Percentiles rank a stretch among this genome's conserved stretches.
Evolutionary conservation across 2,888 invertebrate species (phyloP).

Genomic region (Stenchaetothrips biformis): DNA sequence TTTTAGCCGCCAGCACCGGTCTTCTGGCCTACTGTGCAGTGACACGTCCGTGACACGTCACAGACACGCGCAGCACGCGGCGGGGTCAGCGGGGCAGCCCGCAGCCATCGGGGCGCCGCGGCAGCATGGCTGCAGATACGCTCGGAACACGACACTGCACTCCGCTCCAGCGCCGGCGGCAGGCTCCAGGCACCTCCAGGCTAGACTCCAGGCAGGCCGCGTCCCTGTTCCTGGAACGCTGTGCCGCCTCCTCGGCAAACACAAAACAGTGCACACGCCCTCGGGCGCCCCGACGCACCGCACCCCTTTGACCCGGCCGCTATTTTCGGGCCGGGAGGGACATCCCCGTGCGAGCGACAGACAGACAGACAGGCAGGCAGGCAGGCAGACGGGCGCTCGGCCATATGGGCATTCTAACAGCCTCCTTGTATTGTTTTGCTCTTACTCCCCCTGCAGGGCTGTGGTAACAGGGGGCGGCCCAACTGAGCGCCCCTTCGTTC

Average conservation of each 20-base stretch:
- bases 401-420: slow-evolving; percentile 18
- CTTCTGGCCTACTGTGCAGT: no score
- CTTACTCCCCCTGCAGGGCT: neutral
- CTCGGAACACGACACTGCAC: slow-evolving; percentile 28
- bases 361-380: no score
- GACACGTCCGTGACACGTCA: no score
- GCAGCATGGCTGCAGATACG: neutral
- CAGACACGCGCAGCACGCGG: neutral
- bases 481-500: no score
- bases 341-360: no score
- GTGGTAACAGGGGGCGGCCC: no score
- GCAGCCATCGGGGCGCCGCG: neutral
- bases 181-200: neutral
- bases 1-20: no score
- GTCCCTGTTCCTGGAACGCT: neutral
- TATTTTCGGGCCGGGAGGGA: no score
- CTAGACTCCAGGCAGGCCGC: neutral
- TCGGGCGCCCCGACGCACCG: neutral
- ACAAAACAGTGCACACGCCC: neutral
- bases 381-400: no score
- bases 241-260: neutral
- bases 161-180: neutral
- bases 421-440: neutral
- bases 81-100: neutral
- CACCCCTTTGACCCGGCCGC: neutral